Base-by-base conservation (phyloP, 1,140 invertebrate genomes). In the Centruroides sculpturatus region DNA sequence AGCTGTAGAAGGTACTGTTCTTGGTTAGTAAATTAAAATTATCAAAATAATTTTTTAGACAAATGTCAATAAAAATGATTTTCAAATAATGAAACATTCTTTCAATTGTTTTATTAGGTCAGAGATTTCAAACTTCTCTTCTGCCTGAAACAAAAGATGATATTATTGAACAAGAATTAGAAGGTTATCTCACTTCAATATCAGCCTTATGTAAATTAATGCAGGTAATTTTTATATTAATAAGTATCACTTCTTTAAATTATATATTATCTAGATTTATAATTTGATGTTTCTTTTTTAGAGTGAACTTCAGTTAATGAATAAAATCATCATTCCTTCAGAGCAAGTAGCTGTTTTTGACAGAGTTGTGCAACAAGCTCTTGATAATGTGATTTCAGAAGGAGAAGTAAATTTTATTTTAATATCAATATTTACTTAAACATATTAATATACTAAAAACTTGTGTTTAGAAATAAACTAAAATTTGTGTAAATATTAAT, bases 161-260 rank as follows among this genome's bases (percentile, higher is more conserved):
- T 59, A 65, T 67, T 66, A 70, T 57, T 68, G 87, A 89, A 72
- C 82, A 85, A 70, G 89, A 93, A 73, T 85, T 90, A 77, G 87
- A 92, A 68, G 84, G 87, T 69, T 92, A 91, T 74, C 75, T 92
- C 59, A 81, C 86, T n/a, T 81, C 87, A 66, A 82, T 93, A 1
- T 84, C 88, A 47, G 89, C 86, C 7, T 75, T 96, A n/a, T 84
- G 89, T 54, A 85, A 87, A 64, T 77, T 97, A 4, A 89, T 94
- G 78, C 86, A 92, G 70, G 75, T 76, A 66, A 56, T 12, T 55
- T 53, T 57, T 12, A 41, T 41, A 41, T 41, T 41, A 6, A 41
- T 8, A 41, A 41, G 3, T 41, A 41, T 41, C 8, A 41, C 41
- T 6, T 41, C 8, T 41, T 41, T 41, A 3, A 0, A 41, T 51